Percentiles rank a stretch among this genome's conserved stretches.
Evolutionary conservation across 2,113 vertebrate genomes (phyloP).

Genomic region (Aphelocoma coerulescens): DNA sequence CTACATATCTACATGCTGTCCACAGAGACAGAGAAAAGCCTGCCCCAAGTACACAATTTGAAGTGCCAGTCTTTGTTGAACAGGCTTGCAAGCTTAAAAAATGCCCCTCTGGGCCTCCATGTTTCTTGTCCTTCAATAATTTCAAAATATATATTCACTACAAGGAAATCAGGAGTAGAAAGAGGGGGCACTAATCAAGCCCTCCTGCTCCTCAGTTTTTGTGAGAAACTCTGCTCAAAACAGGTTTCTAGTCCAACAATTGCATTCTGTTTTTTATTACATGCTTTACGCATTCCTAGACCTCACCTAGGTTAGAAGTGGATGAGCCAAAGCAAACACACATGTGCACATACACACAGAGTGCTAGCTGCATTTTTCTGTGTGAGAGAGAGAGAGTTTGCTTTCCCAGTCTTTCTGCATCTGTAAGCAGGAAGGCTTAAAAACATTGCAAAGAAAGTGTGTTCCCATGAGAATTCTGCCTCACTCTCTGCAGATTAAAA

Average conservation of each 20-base stretch:
- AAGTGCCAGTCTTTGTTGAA: not conserved
- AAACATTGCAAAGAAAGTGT: slow-evolving; percentile 46
- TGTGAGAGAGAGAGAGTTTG: not conserved
- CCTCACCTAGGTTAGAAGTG: not conserved
- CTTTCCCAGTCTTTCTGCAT: slow-evolving; percentile 42
- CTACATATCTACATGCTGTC: not conserved
- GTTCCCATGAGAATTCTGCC: slow-evolving; percentile 36
- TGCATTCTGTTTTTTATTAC: not conserved
- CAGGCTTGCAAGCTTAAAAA: not conserved
- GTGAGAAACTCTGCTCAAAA: not conserved
- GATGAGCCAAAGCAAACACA: slow-evolving; percentile 23
- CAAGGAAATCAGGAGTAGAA: not conserved
- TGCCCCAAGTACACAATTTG: not conserved
- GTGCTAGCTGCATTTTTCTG: not conserved
- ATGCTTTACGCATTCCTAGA: not conserved
- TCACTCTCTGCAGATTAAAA: slow-evolving; percentile 1
- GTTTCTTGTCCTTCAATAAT: not conserved
- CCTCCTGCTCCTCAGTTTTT: not conserved
- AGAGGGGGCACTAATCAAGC: not conserved
- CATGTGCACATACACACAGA: not conserved
- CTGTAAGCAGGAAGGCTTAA: slow-evolving; percentile 42
- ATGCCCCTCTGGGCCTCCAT: not conserved
- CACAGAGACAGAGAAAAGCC: not conserved
- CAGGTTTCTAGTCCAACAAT: not conserved
- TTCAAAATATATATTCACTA: not conserved